A percentile compares a stretch with the other conserved stretches of the same genome.
Conservation (phyloP, 2,113 vertebrate genomes). For the Otis tarda region DNA sequence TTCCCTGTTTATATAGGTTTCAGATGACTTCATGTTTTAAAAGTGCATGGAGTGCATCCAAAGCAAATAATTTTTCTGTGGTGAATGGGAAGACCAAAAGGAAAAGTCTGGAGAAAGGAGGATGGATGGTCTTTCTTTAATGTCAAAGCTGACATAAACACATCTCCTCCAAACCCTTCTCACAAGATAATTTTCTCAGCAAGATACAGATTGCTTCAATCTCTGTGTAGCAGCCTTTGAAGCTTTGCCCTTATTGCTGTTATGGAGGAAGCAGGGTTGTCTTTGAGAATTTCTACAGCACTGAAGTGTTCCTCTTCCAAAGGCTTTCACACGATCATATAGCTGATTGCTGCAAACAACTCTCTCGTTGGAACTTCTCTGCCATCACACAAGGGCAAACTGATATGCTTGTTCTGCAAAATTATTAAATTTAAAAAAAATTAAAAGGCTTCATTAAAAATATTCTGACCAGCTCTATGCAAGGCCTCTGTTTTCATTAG, state of each 20-base stretch:
- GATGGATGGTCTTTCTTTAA: slow-evolving; percentile 74
- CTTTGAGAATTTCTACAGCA: slow-evolving; percentile 70
- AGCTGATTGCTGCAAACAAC: slow-evolving; percentile 47
- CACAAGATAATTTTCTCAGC: slow-evolving; percentile 76
- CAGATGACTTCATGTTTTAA: slow-evolving; percentile 64
- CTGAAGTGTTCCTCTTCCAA: slow-evolving; percentile 67
- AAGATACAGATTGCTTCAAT: slow-evolving; percentile 74
- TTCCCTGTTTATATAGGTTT: slow-evolving; percentile 66
- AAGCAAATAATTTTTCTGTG: slow-evolving; percentile 71
- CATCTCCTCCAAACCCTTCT: slow-evolving; percentile 42
- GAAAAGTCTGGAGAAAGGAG: slow-evolving; percentile 66
- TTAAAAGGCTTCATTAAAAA: background rate
- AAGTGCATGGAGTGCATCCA: slow-evolving; percentile 69
- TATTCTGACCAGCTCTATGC: background rate
- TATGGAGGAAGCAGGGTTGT: slow-evolving; percentile 57
- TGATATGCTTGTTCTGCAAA: background rate
- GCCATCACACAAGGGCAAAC: background rate
- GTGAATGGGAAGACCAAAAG: slow-evolving; percentile 65
- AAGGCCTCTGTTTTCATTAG: slow-evolving; percentile 1
- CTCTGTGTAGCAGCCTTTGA: slow-evolving; percentile 73
- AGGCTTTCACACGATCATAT: slow-evolving; percentile 62
- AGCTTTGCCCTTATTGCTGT: slow-evolving; percentile 66
- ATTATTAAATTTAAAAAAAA: background rate
- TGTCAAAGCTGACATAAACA: slow-evolving; percentile 76
- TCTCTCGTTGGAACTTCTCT: slow-evolving; percentile 49